Conservation (phyloP, 2,888 invertebrate species). For the Ectemnius lituratus region DNA sequence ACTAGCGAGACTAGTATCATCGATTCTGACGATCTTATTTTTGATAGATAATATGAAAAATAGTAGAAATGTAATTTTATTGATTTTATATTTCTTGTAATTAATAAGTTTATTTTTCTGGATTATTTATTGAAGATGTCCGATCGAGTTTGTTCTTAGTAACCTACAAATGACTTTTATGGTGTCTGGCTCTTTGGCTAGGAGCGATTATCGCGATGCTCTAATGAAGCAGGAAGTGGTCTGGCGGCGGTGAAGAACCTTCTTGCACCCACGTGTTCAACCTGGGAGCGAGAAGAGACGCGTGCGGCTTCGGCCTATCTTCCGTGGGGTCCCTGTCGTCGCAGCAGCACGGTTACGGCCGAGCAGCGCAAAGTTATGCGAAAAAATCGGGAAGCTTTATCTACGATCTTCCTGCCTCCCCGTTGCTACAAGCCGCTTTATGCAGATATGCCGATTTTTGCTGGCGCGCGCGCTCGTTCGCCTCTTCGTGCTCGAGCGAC, state of each 20-base stretch:
- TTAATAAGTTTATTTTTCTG: too few relatives aligned
- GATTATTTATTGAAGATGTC: too few relatives aligned
- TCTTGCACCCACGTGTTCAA: background rate
- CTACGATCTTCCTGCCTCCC: constrained; percentile 38
- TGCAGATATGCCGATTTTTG: constrained; percentile 52
- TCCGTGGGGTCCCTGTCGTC: constrained; percentile 16
- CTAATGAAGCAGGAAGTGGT: constrained; percentile 1
- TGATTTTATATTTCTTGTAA: too few relatives aligned
- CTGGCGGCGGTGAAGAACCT: background rate
- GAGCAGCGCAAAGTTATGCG: constrained; percentile 49
- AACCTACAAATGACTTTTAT: too few relatives aligned
- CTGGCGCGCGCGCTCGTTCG: constrained; percentile 21
- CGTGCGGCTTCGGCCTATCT: constrained; percentile 2
- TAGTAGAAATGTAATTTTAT: too few relatives aligned
- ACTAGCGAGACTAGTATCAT: too few relatives aligned
- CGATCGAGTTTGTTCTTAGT: too few relatives aligned
- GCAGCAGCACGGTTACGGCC: constrained; percentile 42
- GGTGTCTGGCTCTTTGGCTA: too few relatives aligned
- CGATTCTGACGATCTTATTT: too few relatives aligned
- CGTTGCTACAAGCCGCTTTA: constrained; percentile 39
- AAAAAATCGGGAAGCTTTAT: constrained; percentile 45
- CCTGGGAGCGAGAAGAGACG: background rate
- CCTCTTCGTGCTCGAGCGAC: constrained; percentile 30
- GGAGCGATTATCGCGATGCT: too few relatives aligned
- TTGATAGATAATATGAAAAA: too few relatives aligned